Percentiles rank a stretch among this genome's conserved stretches.
Evolutionary conservation across 2,888 invertebrate species (phyloP).

Genomic region (Timandra comae): DNA sequence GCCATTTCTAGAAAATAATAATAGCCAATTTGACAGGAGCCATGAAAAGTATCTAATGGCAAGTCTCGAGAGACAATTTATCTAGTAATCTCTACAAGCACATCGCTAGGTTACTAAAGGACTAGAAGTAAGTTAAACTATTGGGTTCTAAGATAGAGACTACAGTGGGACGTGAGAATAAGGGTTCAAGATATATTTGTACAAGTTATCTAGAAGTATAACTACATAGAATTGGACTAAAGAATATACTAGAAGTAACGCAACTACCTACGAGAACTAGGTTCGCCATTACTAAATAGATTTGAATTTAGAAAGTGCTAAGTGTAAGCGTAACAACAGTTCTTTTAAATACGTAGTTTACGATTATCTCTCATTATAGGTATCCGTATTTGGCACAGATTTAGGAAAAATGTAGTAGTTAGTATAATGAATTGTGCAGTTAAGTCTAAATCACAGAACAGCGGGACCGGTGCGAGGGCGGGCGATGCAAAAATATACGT

Average conservation of each 20-base stretch:
- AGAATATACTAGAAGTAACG: slow-evolving; percentile 49
- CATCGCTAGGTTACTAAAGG: slow-evolving; percentile 6
- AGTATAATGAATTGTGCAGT: slow-evolving; percentile 5
- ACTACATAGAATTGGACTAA: slow-evolving; percentile 43
- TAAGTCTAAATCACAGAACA: slow-evolving; percentile 72
- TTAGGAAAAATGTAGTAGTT: slow-evolving; percentile 35
- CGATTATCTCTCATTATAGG: slow-evolving; percentile 42
- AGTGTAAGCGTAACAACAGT: too few species aligned
- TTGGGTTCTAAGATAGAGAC: slow-evolving; percentile 46
- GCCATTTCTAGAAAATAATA: too few species aligned
- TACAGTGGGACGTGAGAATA: slow-evolving; percentile 72
- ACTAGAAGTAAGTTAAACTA: slow-evolving; percentile 29
- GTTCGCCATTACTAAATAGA: background rate
- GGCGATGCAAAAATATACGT: slow-evolving; percentile 67
- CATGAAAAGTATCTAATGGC: background rate
- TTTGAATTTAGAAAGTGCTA: background rate
- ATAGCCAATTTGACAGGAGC: too few species aligned
- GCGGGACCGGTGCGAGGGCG: slow-evolving; percentile 66
- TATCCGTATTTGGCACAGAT: slow-evolving; percentile 60
- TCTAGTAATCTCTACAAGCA: slow-evolving; percentile 7
- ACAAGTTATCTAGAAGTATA: slow-evolving; percentile 55
- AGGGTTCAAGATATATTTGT: slow-evolving; percentile 64
- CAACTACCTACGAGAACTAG: slow-evolving; percentile 32
- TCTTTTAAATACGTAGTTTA: background rate
- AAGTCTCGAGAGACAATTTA: slow-evolving; percentile 1